Percentiles rank a stretch among this genome's conserved stretches.
These are phyloP conservation scores for Druceiella hillmani DNA, from an alignment of 2,888 invertebrate genomes.

Conservation along the genomic window DNA sequence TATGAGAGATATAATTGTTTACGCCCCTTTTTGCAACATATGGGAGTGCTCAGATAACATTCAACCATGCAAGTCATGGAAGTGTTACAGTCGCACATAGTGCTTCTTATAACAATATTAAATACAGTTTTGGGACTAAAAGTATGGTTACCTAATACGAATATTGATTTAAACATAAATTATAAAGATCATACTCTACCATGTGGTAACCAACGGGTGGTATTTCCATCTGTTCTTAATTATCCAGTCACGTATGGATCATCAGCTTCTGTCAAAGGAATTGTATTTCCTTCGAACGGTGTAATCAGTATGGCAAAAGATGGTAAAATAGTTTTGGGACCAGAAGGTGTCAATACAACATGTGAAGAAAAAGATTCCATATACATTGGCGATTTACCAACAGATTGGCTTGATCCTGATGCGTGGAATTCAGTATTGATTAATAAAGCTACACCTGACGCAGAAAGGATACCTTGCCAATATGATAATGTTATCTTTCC, in stretches of 20 bases:
- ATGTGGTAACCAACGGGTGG: constrained; percentile 38
- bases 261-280: constrained; percentile 29
- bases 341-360: too few species aligned
- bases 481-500: constrained; percentile 43
- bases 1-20: too few species aligned
- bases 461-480: constrained; percentile 44
- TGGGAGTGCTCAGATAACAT: too few species aligned
- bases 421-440: constrained; percentile 41
- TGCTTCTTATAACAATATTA: too few species aligned
- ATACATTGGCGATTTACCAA: constrained; percentile 32
- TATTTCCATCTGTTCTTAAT: constrained; percentile 34
- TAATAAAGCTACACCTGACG: constrained; percentile 46
- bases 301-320: constrained; percentile 35
- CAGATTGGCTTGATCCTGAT: constrained; percentile 38
- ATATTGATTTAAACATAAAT: constrained; percentile 36
- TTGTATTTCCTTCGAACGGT: constrained; percentile 40
- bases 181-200: constrained; percentile 36
- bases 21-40: too few species aligned
- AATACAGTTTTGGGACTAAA: too few species aligned
- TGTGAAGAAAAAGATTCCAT: constrained; percentile 31
- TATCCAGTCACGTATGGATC: constrained; percentile 32
- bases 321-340: too few species aligned
- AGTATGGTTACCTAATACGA: constrained; percentile 38
- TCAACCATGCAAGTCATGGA: too few species aligned
- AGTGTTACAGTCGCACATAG: too few species aligned